A percentile compares a stretch with the other conserved stretches of the same genome.
phyloP scores from a whole-genome alignment of 1,140 invertebrate genomes.

The Pogonus chalceus region DNA sequence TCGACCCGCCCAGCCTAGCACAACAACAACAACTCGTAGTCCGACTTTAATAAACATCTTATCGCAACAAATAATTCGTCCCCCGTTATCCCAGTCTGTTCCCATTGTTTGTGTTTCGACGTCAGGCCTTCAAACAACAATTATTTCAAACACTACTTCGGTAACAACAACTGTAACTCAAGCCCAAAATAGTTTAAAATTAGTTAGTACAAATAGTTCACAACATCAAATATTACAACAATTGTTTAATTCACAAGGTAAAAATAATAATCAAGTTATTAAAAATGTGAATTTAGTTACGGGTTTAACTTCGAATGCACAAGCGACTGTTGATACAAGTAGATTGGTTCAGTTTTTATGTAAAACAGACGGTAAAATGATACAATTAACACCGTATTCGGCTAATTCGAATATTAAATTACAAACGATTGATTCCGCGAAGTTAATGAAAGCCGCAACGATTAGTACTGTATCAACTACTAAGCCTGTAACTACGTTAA shows the following conservation, averaged over 20 bases:
- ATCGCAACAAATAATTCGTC: slow-evolving; percentile 30
- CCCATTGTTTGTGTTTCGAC: neutral
- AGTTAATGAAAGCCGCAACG: slow-evolving; percentile 16
- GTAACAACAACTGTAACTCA: neutral
- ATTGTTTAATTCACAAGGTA: neutral
- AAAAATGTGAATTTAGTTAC: neutral
- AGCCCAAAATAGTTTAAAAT: neutral
- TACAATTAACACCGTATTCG: slow-evolving; percentile 39
- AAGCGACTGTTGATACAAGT: slow-evolving; percentile 18
- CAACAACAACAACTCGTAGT: slow-evolving; percentile 15
- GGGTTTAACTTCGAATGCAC: neutral
- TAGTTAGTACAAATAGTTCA: neutral
- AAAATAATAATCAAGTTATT: neutral
- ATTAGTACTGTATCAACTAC: slow-evolving; percentile 34
- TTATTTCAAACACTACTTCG: neutral
- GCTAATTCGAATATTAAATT: slow-evolving; percentile 15
- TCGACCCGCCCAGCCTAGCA: slow-evolving; percentile 19
- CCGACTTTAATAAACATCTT: slow-evolving; percentile 30
- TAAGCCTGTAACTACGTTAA: slow-evolving; percentile 26
- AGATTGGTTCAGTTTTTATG: slow-evolving; percentile 40
- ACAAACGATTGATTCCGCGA: slow-evolving; percentile 20
- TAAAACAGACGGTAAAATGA: slow-evolving; percentile 44
- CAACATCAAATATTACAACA: neutral
- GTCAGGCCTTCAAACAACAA: neutral
- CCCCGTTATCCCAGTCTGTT: slow-evolving; percentile 1